Conservation (phyloP, 2,888 invertebrate species). For the Atrina japonica region DNA sequence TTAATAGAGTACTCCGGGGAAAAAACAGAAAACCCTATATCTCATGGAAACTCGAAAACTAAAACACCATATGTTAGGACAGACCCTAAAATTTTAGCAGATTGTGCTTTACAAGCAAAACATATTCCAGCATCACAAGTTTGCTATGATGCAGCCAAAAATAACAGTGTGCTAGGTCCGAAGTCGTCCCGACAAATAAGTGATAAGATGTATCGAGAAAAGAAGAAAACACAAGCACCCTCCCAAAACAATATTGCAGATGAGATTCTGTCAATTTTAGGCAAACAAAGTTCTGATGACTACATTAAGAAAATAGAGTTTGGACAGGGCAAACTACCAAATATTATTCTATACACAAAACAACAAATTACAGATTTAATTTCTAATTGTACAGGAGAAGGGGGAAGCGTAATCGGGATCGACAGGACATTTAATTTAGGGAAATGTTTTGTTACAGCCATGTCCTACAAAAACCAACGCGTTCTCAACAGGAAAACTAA, state of each 20-base stretch:
- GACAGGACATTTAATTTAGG: too few species aligned
- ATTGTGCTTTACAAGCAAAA: neutral
- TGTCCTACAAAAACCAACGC: too few species aligned
- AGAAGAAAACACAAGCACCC: neutral
- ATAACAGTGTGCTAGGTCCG: too few species aligned
- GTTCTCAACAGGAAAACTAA: neutral
- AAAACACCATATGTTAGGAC: neutral
- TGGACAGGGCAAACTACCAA: too few species aligned
- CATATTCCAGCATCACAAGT: too few species aligned
- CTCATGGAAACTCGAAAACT: neutral
- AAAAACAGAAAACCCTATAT: too few species aligned
- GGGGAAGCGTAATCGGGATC: conserved; percentile 1
- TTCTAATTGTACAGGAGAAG: neutral
- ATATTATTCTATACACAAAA: conserved; percentile 6
- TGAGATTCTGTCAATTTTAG: neutral
- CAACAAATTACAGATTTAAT: conserved; percentile 1
- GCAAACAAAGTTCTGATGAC: too few species aligned
- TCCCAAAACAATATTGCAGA: neutral
- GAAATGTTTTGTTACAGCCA: neutral
- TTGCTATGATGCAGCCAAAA: too few species aligned
- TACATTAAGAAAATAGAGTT: too few species aligned
- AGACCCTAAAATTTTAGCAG: neutral
- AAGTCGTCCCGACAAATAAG: too few species aligned
- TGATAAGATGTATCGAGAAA: neutral
- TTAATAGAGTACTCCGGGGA: too few species aligned